Evolutionary conservation across 2,888 invertebrate genomes (phyloP).

Genomic region (Plagiodera versicolora): DNA sequence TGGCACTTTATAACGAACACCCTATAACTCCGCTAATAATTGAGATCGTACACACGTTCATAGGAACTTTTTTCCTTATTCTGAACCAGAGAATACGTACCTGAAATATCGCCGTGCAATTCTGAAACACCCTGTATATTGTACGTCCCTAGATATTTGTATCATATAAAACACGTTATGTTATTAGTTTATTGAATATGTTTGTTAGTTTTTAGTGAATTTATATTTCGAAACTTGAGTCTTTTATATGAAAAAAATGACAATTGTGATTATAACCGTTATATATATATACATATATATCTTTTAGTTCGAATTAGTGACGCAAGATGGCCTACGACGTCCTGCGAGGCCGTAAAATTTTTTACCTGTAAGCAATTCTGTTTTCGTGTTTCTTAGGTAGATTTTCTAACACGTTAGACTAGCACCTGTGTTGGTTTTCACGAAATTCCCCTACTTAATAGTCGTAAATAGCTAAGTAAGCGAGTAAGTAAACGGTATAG

Average conservation of each 20-base stretch:
- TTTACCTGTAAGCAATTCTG: conserved; percentile 28
- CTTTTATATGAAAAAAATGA: conserved; percentile 42
- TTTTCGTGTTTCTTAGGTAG: conserved; percentile 31
- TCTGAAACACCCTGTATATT: no score
- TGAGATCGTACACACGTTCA: no score
- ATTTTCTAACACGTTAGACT: conserved; percentile 37
- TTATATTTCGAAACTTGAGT: conserved; percentile 45
- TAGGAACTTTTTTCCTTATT: no score
- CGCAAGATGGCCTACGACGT: conserved; percentile 42
- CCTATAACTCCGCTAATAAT: no score
- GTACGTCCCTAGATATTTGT: conserved; percentile 41
- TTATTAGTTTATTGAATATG: conserved; percentile 54
- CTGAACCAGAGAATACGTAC: no score
- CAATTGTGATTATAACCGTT: conserved; percentile 50
- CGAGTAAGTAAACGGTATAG: conserved; percentile 42
- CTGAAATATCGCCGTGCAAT: no score
- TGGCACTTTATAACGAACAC: no score
- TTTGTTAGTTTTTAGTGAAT: conserved; percentile 56
- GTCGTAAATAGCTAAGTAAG: no score
- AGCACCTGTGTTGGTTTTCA: conserved; percentile 42
- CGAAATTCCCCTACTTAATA: conserved; percentile 43
- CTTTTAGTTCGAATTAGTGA: conserved; percentile 47
- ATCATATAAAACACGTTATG: conserved; percentile 51
- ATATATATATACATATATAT: conserved; percentile 32
- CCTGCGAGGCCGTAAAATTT: conserved; percentile 24